Conservation (phyloP, 2,888 invertebrate species). For the Sesia bembeciformis region DNA sequence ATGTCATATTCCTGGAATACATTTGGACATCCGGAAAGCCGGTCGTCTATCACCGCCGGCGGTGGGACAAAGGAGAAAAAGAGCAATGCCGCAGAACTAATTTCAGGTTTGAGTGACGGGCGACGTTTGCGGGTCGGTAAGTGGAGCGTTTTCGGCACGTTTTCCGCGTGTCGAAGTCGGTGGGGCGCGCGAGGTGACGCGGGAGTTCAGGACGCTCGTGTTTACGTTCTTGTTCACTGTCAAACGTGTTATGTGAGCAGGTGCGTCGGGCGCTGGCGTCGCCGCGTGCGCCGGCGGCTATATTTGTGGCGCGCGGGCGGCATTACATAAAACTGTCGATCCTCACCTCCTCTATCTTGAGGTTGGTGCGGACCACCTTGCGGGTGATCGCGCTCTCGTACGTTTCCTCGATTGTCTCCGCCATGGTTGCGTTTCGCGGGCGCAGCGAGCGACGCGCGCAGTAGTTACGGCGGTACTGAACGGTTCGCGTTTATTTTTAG, state of each 20-base stretch:
- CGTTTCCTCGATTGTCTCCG: conserved; percentile 81
- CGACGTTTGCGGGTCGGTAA: conserved; percentile 11
- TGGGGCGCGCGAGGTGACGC: conserved; percentile 3
- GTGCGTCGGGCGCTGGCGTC: conserved; percentile 36
- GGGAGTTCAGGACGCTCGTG: conserved; percentile 26
- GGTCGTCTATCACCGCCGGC: conserved; percentile 21
- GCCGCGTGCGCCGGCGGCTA: conserved; percentile 40
- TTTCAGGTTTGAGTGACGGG: conserved; percentile 9
- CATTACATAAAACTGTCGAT: conserved; percentile 59
- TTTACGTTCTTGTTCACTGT: conserved; percentile 66
- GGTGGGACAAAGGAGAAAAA: conserved; percentile 16
- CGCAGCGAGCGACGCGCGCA: conserved; percentile 68
- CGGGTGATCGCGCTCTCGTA: conserved; percentile 81
- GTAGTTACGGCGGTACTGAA: conserved; percentile 65
- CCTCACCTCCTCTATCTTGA: conserved; percentile 84
- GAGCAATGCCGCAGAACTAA: conserved; percentile 5
- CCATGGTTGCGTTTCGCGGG: conserved; percentile 71
- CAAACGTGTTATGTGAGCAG: conserved; percentile 67
- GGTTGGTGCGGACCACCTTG: conserved; percentile 80
- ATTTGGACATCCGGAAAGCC: conserved; percentile 35
- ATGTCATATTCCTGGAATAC: conserved; percentile 41
- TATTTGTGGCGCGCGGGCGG: conserved; percentile 55
- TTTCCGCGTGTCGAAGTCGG: not conserved
- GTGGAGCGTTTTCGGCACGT: conserved; percentile 4
- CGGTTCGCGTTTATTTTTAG: conserved; percentile 65